Conservation (phyloP, 2,113 vertebrate genomes). For the Dascyllus trimaculatus region DNA sequence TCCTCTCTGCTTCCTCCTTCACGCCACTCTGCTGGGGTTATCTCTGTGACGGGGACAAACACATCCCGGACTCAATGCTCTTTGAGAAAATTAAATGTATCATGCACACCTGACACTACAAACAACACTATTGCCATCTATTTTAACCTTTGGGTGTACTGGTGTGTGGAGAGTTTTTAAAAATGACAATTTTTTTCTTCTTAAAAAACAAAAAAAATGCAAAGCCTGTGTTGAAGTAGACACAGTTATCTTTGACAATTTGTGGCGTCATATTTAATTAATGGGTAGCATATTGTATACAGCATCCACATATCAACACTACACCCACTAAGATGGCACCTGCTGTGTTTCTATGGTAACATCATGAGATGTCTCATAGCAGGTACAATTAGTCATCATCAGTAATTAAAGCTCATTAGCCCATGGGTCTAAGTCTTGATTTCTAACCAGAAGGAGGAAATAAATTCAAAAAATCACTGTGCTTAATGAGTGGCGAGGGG, state of each 20-base stretch:
- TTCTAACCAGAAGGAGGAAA: constrained; percentile 25
- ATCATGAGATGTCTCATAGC: constrained; percentile 29
- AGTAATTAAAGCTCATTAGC: constrained; percentile 57
- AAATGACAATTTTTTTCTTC: neutral
- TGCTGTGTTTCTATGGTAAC: constrained; percentile 64
- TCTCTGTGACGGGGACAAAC: constrained; percentile 39
- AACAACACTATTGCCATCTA: neutral
- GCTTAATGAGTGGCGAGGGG: neutral
- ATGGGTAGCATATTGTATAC: constrained; percentile 41
- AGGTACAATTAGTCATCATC: constrained; percentile 53
- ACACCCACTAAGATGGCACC: constrained; percentile 42
- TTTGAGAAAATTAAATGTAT: constrained; percentile 25
- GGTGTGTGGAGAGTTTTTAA: neutral
- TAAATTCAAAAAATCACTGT: neutral
- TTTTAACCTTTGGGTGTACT: constrained; percentile 5
- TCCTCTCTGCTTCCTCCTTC: constrained; percentile 23
- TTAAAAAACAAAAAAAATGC: neutral
- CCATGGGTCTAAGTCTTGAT: constrained; percentile 13
- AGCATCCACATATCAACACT: constrained; percentile 39
- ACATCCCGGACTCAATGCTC: constrained; percentile 8
- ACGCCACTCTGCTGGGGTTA: constrained; percentile 23
- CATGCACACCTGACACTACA: constrained; percentile 23
- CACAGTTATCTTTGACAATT: constrained; percentile 9
- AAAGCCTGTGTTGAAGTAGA: neutral
- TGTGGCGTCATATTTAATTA: constrained; percentile 38